Percentiles rank a stretch among this genome's conserved stretches.
Conservation (phyloP, 2,888 invertebrate genomes). For the Cabera pusaria region DNA sequence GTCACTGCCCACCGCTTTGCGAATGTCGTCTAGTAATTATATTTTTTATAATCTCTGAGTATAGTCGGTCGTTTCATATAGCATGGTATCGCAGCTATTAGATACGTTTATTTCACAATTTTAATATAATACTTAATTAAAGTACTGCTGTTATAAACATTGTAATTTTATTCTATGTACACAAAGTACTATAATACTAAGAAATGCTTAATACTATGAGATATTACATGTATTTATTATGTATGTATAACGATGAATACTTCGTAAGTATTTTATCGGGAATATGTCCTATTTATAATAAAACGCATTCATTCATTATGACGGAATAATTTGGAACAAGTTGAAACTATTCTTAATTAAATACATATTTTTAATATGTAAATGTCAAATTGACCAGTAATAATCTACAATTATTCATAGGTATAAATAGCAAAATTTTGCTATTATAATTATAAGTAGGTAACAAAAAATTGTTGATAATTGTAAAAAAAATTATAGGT, state of each 20-base stretch:
- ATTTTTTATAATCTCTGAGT: no score
- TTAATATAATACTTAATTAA: no score
- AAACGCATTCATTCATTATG: conserved; percentile 37
- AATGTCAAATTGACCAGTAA: conserved; percentile 30
- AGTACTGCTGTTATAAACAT: no score
- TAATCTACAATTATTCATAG: conserved; percentile 15
- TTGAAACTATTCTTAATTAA: conserved; percentile 31
- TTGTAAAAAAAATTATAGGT: no score
- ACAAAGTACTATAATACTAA: conserved; percentile 24
- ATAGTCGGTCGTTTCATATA: conserved; percentile 15
- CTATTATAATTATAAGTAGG: no score
- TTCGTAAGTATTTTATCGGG: conserved; percentile 26
- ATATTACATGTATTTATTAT: conserved; percentile 11
- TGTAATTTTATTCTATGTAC: conserved; percentile 43
- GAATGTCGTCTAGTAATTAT: no score
- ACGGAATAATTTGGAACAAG: conserved; percentile 40
- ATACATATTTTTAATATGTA: conserved; percentile 27
- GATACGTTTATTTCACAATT: no score
- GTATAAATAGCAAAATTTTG: no score
- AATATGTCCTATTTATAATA: conserved; percentile 36
- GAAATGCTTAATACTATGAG: conserved; percentile 10
- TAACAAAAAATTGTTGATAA: no score
- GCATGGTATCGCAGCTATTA: conserved; percentile 34
- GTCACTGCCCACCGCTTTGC: no score
- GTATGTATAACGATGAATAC: conserved; percentile 43